Evolutionary conservation across 2,797 vertebrate genomes (phyloP).

Genomic region (Diplodus sargus): DNA sequence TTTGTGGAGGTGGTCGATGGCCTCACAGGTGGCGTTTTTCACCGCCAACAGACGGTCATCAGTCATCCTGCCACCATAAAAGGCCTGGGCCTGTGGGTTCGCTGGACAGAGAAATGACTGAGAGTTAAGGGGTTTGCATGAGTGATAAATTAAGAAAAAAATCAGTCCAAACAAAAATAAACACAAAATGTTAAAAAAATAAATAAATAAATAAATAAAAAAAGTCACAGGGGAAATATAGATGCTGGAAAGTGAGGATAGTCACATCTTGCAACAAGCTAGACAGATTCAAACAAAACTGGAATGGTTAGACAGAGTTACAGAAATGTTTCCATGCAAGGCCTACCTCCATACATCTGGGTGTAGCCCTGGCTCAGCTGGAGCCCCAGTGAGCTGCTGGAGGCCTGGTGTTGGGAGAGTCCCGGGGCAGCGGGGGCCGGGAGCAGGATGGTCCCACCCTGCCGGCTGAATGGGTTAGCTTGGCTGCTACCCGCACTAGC

Average conservation of each 20-base stretch:
- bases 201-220: no score
- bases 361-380: slow-evolving; percentile 73
- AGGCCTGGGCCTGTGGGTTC: slow-evolving; percentile 66
- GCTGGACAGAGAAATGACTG: slow-evolving; percentile 45
- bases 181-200: no score
- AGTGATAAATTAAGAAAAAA: not conserved
- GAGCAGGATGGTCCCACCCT: slow-evolving; percentile 72
- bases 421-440: slow-evolving; percentile 60
- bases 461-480: slow-evolving; percentile 67
- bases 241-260: not conserved
- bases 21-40: slow-evolving; percentile 86
- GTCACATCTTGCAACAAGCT: not conserved
- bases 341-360: slow-evolving; percentile 82
- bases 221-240: no score
- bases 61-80: slow-evolving; percentile 87
- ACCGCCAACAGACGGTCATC: slow-evolving; percentile 81
- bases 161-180: not conserved
- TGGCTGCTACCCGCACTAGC: slow-evolving; percentile 16
- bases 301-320: not conserved
- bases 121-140: not conserved
- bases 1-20: slow-evolving; percentile 91
- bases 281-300: not conserved
- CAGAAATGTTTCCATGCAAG: not conserved
- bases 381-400: slow-evolving; percentile 68
- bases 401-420: slow-evolving; percentile 56